Conservation (phyloP, 2,888 invertebrate species). For the Atrina japonica region DNA sequence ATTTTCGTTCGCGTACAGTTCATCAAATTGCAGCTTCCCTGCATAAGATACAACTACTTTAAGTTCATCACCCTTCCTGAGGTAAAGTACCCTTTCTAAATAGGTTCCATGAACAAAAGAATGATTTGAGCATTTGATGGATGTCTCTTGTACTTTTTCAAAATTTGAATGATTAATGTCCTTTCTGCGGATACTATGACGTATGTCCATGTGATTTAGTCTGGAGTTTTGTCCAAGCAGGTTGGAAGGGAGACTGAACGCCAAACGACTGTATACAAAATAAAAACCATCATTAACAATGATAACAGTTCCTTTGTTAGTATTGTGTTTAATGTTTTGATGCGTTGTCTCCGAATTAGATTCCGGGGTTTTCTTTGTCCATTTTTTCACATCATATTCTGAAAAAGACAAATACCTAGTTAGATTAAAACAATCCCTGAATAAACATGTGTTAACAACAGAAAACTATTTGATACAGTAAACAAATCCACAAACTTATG, state of each 20-base stretch:
- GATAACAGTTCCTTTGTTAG: constrained; percentile 8
- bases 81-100: constrained; percentile 15
- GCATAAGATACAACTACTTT: constrained; percentile 8
- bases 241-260: too few species aligned
- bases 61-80: constrained; percentile 13
- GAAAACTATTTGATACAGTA: background rate
- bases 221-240: too few species aligned
- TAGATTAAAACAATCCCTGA: too few species aligned
- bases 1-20: constrained; percentile 11
- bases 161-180: background rate
- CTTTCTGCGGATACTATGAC: constrained; percentile 14
- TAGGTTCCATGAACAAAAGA: constrained; percentile 23
- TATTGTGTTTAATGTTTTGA: background rate
- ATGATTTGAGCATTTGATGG: constrained; percentile 13
- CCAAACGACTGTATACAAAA: constrained; percentile 26
- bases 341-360: background rate
- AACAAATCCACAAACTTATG: background rate
- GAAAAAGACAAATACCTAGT: too few species aligned
- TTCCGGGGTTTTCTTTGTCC: constrained; percentile 12
- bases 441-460: too few species aligned
- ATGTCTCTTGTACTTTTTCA: constrained; percentile 1
- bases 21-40: constrained; percentile 10
- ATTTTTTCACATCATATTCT: constrained; percentile 5
- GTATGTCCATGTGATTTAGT: background rate
- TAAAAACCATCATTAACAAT: constrained; percentile 9